Evolutionary conservation across 2,888 invertebrate species (phyloP).

Genomic region (Lumbricus terrestris): DNA sequence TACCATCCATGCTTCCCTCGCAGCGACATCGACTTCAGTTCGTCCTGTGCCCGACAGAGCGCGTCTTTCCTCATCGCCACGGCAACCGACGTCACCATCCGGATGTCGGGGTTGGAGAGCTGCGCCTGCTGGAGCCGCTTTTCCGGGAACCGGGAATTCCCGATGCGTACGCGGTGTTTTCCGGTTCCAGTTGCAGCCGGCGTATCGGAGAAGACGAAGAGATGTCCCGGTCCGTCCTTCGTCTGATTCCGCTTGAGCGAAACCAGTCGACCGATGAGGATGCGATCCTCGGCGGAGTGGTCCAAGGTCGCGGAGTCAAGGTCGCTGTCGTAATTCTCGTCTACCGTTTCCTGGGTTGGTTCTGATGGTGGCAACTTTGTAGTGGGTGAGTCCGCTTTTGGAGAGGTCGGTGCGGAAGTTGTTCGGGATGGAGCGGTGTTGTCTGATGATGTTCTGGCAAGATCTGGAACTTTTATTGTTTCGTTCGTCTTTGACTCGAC

Average conservation of each 20-base stretch:
- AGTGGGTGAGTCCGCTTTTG: too few species aligned
- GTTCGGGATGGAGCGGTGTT: neutral
- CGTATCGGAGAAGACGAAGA: conserved; percentile 28
- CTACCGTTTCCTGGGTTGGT: neutral
- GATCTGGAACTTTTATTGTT: neutral
- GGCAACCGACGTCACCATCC: conserved; percentile 27
- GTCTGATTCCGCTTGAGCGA: neutral
- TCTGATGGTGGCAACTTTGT: neutral
- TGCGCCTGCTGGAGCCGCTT: conserved; percentile 27
- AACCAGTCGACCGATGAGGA: neutral
- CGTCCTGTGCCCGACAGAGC: neutral
- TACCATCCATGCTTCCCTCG: neutral
- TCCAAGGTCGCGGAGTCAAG: conserved; percentile 26
- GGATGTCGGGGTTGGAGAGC: conserved; percentile 29
- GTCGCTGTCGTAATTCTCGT: conserved; percentile 33
- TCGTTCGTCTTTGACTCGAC: neutral
- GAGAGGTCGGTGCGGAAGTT: too few species aligned
- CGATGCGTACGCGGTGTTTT: conserved; percentile 23
- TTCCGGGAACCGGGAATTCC: conserved; percentile 19
- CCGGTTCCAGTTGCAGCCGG: conserved; percentile 19
- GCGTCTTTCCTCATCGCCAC: conserved; percentile 12
- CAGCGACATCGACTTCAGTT: neutral
- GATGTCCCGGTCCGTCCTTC: conserved; percentile 20
- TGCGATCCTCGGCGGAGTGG: neutral
- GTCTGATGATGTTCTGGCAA: neutral